Percentiles rank a stretch among this genome's conserved stretches.
phyloP scores from a whole-genome alignment of 92 coral and sea anemone genomes.

The Phenganax marumi region DNA sequence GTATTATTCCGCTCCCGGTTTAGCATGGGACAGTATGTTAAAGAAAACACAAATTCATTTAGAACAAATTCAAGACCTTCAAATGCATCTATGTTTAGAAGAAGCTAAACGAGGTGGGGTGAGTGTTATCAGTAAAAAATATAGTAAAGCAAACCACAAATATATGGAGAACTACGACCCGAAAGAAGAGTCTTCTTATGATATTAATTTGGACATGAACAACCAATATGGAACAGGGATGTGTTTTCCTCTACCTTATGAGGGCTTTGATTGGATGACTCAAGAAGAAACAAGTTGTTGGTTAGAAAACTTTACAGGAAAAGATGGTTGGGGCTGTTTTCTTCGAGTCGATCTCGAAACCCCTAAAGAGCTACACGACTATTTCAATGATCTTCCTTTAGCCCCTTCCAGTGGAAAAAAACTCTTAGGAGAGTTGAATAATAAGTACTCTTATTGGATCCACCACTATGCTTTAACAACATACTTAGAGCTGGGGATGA shows the following conservation, averaged over 20 bases:
- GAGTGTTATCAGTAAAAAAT: neutral
- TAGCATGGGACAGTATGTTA: conserved; percentile 24
- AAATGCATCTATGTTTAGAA: neutral
- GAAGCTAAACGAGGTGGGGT: neutral
- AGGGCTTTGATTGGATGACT: conserved; percentile 14
- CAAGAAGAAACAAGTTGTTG: too few relatives aligned
- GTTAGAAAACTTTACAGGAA: neutral
- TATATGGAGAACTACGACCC: conserved; percentile 14
- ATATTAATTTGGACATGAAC: neutral
- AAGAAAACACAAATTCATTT: neutral
- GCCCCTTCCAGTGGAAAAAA: neutral
- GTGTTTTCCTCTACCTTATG: neutral
- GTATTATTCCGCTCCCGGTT: conserved; percentile 43
- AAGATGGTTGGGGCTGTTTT: neutral
- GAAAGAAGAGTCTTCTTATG: neutral
- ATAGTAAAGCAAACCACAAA: neutral
- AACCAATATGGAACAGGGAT: conserved; percentile 31
- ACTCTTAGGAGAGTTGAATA: neutral
- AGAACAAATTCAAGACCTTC: neutral
- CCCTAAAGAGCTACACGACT: conserved; percentile 2
- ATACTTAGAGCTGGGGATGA: neutral
- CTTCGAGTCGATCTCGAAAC: conserved; percentile 28
- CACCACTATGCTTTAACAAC: neutral
- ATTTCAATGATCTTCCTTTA: neutral
- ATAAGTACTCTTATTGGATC: neutral